A percentile compares a stretch with the other conserved stretches of the same genome.
phyloP scores from a whole-genome alignment of 1,140 invertebrate species.

The Heliconius melpomene region DNA sequence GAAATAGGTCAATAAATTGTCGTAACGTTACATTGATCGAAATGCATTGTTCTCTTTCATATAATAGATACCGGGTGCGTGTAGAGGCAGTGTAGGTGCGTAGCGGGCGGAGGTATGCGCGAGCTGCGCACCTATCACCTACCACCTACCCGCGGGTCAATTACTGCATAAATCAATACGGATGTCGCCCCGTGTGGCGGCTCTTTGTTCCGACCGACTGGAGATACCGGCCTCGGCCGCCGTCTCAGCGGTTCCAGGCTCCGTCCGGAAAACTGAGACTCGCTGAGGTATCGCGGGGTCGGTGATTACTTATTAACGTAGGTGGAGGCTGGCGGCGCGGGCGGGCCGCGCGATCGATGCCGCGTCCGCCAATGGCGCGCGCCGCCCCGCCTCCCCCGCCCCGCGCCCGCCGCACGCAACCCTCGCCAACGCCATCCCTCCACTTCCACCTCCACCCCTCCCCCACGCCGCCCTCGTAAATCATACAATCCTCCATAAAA shows the following conservation, averaged over 20 bases:
- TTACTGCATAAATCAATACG: conserved; percentile 80
- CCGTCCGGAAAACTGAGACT: conserved; percentile 67
- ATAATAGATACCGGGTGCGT: conserved; percentile 57
- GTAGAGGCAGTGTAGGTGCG: conserved; percentile 62
- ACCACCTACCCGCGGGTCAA: conserved; percentile 59
- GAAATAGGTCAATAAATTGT: conserved; percentile 39
- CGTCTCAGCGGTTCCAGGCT: conserved; percentile 76
- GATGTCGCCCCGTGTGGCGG: conserved; percentile 74
- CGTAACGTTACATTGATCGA: conserved; percentile 46
- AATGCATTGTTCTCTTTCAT: conserved; percentile 56
- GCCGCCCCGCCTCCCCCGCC: conserved; percentile 65
- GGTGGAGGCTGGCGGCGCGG: conserved; percentile 78
- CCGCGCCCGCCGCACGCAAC: conserved; percentile 62
- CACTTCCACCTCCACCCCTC: conserved; percentile 51
- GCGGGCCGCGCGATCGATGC: conserved; percentile 79
- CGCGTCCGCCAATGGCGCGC: conserved; percentile 77
- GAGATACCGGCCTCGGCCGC: conserved; percentile 65
- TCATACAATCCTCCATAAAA: conserved; percentile 80
- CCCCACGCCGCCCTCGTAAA: conserved; percentile 76
- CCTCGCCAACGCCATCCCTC: conserved; percentile 53
- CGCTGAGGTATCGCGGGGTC: conserved; percentile 76
- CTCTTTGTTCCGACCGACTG: conserved; percentile 77
- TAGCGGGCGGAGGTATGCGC: conserved; percentile 63
- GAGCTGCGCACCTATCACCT: conserved; percentile 64
- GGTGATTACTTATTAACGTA: conserved; percentile 81